These are phyloP conservation scores for Mesorhabditis spiculigera DNA, from an alignment of 2,888 invertebrate species.

Conservation along the genomic window DNA sequence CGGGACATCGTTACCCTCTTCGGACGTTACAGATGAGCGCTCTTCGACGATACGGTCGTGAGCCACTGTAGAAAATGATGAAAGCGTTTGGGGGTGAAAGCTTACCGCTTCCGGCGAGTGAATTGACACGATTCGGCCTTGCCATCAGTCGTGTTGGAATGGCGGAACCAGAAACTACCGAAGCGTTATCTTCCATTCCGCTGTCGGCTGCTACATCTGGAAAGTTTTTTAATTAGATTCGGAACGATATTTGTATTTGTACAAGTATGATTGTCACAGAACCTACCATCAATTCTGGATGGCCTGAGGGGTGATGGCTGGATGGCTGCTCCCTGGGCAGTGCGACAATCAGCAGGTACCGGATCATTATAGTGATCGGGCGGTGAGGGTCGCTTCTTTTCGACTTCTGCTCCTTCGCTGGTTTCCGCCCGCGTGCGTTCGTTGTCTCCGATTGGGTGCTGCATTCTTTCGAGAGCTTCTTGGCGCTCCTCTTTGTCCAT, in stretches of 20 bases:
- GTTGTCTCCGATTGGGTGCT: not conserved
- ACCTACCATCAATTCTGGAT: not conserved
- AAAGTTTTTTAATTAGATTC: not conserved
- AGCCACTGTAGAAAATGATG: not conserved
- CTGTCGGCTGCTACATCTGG: not conserved
- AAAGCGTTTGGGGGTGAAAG: not conserved
- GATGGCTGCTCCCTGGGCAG: too few relatives aligned
- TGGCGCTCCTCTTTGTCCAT: conserved; percentile 37
- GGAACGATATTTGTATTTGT: not conserved
- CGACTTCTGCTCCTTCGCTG: not conserved
- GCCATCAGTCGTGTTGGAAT: not conserved
- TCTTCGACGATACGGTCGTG: conserved; percentile 3
- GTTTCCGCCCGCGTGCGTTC: not conserved
- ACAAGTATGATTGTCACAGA: not conserved
- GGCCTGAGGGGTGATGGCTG: not conserved
- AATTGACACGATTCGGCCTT: not conserved
- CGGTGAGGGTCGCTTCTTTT: not conserved
- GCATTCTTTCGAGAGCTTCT: conserved; percentile 2
- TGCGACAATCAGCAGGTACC: too few relatives aligned
- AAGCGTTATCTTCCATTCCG: conserved; percentile 5
- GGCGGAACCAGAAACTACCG: conserved; percentile 2
- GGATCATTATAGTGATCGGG: not conserved
- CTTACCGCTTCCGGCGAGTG: conserved; percentile 3
- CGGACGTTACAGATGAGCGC: not conserved
- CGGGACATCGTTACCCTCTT: conserved; percentile 5